These are phyloP conservation scores for Cosmopolites sordidus DNA, from an alignment of 2,888 invertebrate genomes.

Conservation along the genomic window DNA sequence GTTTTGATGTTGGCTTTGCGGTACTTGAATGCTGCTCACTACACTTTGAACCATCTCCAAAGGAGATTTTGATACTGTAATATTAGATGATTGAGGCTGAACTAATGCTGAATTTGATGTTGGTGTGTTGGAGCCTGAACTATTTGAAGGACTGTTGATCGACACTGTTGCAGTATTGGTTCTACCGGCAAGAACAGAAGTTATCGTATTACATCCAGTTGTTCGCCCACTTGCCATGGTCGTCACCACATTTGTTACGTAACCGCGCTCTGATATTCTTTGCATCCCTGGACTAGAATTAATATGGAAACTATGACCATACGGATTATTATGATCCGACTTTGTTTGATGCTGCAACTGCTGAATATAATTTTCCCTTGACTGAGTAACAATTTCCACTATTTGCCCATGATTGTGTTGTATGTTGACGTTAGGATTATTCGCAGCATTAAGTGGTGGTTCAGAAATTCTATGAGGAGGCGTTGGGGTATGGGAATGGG, in stretches of 20 bases:
- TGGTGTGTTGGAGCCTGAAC: conserved; percentile 38
- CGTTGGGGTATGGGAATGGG: conserved; percentile 42
- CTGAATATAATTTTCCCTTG: conserved; percentile 23
- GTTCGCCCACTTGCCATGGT: conserved; percentile 72
- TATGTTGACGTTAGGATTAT: conserved; percentile 21
- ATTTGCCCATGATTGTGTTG: conserved; percentile 22
- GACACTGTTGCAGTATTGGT: conserved; percentile 74
- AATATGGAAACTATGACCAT: background rate
- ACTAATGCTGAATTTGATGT: conserved; percentile 18
- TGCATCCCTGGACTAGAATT: conserved; percentile 24
- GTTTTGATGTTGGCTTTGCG: conserved; percentile 41
- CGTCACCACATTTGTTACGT: conserved; percentile 49
- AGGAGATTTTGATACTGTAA: conserved; percentile 57
- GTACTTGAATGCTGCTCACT: conserved; percentile 64
- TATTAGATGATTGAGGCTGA: conserved; percentile 38
- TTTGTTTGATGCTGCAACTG: conserved; percentile 12
- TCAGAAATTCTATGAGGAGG: conserved; percentile 20
- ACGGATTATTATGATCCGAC: background rate
- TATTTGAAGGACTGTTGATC: conserved; percentile 58
- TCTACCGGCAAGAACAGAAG: conserved; percentile 72
- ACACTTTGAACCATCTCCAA: conserved; percentile 76
- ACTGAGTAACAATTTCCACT: conserved; percentile 23
- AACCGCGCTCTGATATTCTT: conserved; percentile 16
- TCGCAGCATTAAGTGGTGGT: conserved; percentile 27
- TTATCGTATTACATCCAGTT: conserved; percentile 75